These are phyloP conservation scores for Drosophila buzzatii DNA, from an alignment of 2,888 invertebrate genomes.

Conservation along the genomic window DNA sequence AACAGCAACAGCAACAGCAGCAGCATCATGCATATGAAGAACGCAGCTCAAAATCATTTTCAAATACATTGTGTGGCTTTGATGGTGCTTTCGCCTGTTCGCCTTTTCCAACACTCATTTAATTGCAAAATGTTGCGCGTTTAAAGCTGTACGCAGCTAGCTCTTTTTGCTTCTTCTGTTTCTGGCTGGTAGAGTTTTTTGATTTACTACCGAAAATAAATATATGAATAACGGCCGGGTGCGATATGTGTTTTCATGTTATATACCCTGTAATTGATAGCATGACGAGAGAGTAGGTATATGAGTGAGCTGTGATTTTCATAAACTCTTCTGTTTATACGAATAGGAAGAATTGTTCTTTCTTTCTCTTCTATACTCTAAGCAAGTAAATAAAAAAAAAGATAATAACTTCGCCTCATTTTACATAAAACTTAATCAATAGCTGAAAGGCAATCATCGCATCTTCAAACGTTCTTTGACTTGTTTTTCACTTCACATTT, in stretches of 20 bases:
- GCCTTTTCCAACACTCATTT: conserved; percentile 40
- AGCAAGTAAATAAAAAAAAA: too few species aligned
- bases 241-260: conserved; percentile 16
- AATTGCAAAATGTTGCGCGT: conserved; percentile 56
- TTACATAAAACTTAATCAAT: too few species aligned
- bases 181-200: conserved; percentile 23
- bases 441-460: too few species aligned
- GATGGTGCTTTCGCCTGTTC: conserved; percentile 4
- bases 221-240: conserved; percentile 29
- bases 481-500: background rate
- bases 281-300: background rate
- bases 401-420: too few species aligned
- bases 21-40: conserved; percentile 36
- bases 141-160: conserved; percentile 34
- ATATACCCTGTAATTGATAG: conserved; percentile 30
- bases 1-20: conserved; percentile 7
- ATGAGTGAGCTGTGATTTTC: background rate
- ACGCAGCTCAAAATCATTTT: conserved; percentile 60
- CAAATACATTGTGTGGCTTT: conserved; percentile 54
- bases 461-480: background rate
- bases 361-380: too few species aligned
- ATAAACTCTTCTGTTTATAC: too few species aligned
- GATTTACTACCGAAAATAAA: conserved; percentile 55
- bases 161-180: conserved; percentile 7
- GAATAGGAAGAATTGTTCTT: too few species aligned